Base-by-base conservation (phyloP, 2,113 vertebrate species). In the Barbus barbus region DNA sequence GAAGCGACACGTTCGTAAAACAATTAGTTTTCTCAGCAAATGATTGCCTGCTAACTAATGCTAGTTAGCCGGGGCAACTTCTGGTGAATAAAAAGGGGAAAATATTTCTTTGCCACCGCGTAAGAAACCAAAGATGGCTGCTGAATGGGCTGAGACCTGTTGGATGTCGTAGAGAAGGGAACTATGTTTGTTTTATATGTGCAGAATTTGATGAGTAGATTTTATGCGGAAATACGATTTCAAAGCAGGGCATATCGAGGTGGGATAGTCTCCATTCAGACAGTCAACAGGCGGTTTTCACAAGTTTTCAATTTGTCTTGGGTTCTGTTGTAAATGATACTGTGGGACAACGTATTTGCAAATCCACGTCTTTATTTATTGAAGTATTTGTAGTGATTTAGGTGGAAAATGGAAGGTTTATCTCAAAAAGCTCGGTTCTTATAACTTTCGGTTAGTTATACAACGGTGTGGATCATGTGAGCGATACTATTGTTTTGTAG, bases 51-150 rank as follows among this genome's bases (percentile, higher is more conserved):
- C 38, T 79, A 69, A 81, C 61, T 67, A 69, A 48, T 51, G 78
- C 78, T 81, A 81, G 63, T 81, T 81, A 81, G 61, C 61, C 5
- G 44, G 24, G 36, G 20, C 9, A 69, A 81, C 61, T 81, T 81
- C 20, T 8, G 33, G 12, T 28, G 58, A 28, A 46, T 28, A 46
- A n/a, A 46, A 79, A 80, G 24, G 41, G 6, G 11, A 16, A 65
- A 69, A 65, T n/a, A 14, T 51, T 69, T 81, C 28, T 69, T 53
- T 53, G 44, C 79, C 41, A 53, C 51, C 28, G 16, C 44, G 6
- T 24, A 67, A 36, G 61, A 51, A 67, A 24, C 28, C 58, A 79
- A 24, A 65, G 77, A 63, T 79, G 77, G 77, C 77, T 44, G 77
- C 51, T 33, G 8, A 61, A 44, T 2, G 9, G 28, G 12, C 20